These are phyloP conservation scores for Saccostrea cuccullata DNA, from an alignment of 1,140 invertebrate species.

Conservation along the genomic window DNA sequence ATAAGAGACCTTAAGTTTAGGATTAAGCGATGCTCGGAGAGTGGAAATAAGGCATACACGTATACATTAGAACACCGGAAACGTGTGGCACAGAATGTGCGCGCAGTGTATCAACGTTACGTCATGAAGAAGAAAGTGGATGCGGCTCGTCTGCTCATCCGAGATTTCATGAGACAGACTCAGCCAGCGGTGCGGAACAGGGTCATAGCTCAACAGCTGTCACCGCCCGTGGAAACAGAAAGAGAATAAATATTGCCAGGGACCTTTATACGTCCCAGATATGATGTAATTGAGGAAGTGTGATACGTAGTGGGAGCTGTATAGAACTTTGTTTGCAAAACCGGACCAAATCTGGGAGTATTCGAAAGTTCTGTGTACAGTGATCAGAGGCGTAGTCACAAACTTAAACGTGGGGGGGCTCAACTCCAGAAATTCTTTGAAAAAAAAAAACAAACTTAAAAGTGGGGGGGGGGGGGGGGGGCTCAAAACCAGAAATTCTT, in stretches of 20 bases:
- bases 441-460: too few relatives aligned
- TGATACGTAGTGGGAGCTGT: too few relatives aligned
- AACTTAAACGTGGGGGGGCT: too few relatives aligned
- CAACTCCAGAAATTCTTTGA: too few relatives aligned
- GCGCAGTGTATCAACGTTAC: conserved; percentile 26
- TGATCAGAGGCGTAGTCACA: too few relatives aligned
- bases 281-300: too few relatives aligned
- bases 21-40: not conserved
- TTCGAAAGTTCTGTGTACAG: too few relatives aligned
- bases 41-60: conserved; percentile 8
- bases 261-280: too few relatives aligned
- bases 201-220: not conserved
- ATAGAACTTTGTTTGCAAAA: too few relatives aligned
- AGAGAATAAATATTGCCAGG: not conserved
- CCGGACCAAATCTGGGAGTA: too few relatives aligned
- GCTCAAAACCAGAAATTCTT: too few relatives aligned
- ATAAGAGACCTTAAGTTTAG: not conserved
- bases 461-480: too few relatives aligned
- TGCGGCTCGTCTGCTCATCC: conserved; percentile 1
- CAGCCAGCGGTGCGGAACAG: not conserved
- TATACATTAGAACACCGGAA: not conserved
- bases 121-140: conserved; percentile 33
- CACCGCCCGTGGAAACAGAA: not conserved
- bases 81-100: not conserved
- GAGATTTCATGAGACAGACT: conserved; percentile 1